phyloP scores from a whole-genome alignment of 1,140 invertebrate species.

The Eueides isabella region DNA sequence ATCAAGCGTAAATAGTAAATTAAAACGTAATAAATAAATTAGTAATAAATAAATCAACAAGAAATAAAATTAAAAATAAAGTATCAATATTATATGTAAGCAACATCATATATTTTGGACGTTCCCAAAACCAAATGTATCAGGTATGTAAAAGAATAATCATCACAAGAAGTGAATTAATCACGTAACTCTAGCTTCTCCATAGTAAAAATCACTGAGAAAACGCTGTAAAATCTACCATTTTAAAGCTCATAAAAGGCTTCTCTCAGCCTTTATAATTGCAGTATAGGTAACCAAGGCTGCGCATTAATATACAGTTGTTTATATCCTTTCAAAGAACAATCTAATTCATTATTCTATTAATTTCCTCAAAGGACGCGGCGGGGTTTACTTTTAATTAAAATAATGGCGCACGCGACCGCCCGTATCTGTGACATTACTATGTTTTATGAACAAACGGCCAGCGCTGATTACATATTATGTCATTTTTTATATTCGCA shows the following conservation, averaged over 20 bases:
- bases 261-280: constrained; percentile 19
- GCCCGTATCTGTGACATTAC: background rate
- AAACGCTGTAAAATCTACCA: background rate
- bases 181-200: background rate
- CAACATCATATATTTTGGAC: no score
- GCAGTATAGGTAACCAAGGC: background rate
- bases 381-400: constrained; percentile 2
- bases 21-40: background rate
- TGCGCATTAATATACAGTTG: constrained; percentile 10
- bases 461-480: background rate
- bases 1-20: background rate
- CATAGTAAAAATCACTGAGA: background rate
- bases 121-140: no score
- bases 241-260: background rate
- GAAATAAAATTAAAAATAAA: no score
- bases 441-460: background rate
- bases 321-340: constrained; percentile 19
- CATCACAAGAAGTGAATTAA: background rate
- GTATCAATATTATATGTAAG: no score
- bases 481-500: background rate
- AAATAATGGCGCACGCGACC: constrained; percentile 8
- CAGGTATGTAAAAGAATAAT: no score
- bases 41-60: no score
- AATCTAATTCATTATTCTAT: constrained; percentile 6
- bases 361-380: constrained; percentile 1